Conservation (phyloP, 2,888 invertebrate genomes). For the Cerceris ruficornis region DNA sequence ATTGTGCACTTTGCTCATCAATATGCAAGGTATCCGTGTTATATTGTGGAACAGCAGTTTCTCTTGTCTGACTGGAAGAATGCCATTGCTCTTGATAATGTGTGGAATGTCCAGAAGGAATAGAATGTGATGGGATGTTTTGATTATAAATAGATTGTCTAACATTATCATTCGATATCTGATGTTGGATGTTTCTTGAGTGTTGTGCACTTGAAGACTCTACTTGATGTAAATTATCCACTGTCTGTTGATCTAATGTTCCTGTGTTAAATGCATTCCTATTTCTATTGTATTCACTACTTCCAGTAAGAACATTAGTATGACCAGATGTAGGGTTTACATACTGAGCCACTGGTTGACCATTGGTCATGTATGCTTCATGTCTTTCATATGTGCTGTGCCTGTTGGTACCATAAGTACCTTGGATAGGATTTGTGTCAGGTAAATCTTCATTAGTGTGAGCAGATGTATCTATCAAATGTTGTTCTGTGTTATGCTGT, state of each 20-base stretch:
- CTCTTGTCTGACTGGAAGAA: constrained; percentile 50
- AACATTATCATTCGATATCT: constrained; percentile 22
- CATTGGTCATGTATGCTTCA: constrained; percentile 11
- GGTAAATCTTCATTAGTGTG: constrained; percentile 10
- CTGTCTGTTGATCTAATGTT: constrained; percentile 11
- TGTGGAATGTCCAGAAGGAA: constrained; percentile 22
- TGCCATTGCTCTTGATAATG: constrained; percentile 66
- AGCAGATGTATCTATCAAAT: constrained; percentile 9
- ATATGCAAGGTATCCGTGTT: constrained; percentile 2
- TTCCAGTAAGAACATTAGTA: constrained; percentile 25
- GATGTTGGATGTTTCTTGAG: constrained; percentile 32
- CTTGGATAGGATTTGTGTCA: constrained; percentile 33
- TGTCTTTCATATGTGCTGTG: constrained; percentile 42
- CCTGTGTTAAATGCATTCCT: background rate
- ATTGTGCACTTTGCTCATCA: background rate
- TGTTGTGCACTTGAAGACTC: constrained; percentile 27
- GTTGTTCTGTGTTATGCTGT: constrained; percentile 33
- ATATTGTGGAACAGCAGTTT: constrained; percentile 24
- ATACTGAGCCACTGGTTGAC: constrained; percentile 31
- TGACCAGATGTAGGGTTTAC: constrained; percentile 36
- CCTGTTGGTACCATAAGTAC: constrained; percentile 27
- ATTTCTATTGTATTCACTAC: constrained; percentile 16
- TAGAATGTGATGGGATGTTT: constrained; percentile 13
- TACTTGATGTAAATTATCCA: constrained; percentile 22
- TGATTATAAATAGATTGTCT: constrained; percentile 39